Evolutionary conservation across 2,113 vertebrate species (phyloP).

Genomic region (Rhizomys pruinosus): DNA sequence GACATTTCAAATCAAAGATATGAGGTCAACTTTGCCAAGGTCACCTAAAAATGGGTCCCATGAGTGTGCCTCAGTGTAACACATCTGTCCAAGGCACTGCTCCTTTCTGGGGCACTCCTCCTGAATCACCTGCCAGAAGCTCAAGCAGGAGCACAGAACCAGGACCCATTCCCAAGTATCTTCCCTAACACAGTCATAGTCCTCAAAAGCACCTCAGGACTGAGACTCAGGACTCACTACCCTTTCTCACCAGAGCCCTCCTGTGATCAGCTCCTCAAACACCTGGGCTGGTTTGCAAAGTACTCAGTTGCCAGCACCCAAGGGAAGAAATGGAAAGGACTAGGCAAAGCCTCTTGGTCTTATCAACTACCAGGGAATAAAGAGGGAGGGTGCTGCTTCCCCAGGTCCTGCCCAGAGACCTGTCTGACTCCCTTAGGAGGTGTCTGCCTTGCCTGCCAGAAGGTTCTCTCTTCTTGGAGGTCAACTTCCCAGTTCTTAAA

Average conservation of each 20-base stretch:
- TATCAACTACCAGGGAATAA: neutral
- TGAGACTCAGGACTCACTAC: neutral
- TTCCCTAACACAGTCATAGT: neutral
- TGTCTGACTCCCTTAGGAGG: neutral
- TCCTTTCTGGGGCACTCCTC: neutral
- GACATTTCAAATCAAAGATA: neutral
- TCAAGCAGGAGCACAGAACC: neutral
- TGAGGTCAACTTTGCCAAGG: neutral
- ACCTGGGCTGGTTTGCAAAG: no score
- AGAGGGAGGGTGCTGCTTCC: neutral
- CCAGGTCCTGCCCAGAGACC: neutral
- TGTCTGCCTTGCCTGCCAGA: constrained; percentile 55
- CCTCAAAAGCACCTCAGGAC: neutral
- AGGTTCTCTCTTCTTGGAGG: constrained; percentile 18
- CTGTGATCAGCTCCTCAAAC: neutral
- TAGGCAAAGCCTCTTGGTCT: neutral
- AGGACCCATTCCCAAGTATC: rapidly evolving
- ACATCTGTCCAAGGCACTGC: neutral
- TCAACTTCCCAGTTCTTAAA: neutral
- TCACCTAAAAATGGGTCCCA: neutral
- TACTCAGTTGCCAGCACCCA: neutral
- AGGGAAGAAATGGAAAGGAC: neutral
- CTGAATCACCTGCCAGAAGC: neutral
- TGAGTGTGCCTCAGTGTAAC: neutral
- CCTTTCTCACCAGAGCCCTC: neutral